Conservation (phyloP, 2,113 vertebrate species). For the Ctenodactylus gundi region DNA sequence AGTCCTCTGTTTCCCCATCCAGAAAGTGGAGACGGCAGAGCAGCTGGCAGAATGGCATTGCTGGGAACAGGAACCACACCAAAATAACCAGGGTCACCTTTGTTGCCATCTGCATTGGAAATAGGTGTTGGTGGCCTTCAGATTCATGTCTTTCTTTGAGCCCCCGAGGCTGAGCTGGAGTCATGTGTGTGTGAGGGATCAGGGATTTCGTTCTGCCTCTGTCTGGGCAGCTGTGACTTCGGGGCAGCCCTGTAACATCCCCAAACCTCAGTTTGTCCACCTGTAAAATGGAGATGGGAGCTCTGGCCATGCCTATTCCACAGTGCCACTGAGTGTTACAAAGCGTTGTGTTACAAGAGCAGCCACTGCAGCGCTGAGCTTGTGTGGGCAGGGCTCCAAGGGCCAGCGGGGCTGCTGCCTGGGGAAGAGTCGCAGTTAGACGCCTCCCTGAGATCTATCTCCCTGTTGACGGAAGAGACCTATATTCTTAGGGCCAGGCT, state of each 20-base stretch:
- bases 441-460: background rate
- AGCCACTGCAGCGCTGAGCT: background rate
- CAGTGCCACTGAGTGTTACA: background rate
- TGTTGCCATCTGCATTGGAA: background rate
- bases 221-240: background rate
- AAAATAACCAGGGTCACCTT: background rate
- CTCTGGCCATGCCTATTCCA: background rate
- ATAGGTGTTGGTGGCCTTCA: background rate
- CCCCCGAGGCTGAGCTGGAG: background rate
- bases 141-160: background rate
- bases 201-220: background rate
- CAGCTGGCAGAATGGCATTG: no score
- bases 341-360: background rate
- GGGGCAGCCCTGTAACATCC: background rate
- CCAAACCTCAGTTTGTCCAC: background rate
- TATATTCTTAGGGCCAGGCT: background rate
- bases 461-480: background rate
- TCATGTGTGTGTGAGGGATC: background rate
- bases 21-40: constrained; percentile 1
- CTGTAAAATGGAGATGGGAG: background rate
- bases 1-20: background rate
- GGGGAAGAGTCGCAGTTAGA: background rate
- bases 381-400: background rate
- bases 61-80: background rate
- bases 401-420: background rate